Base-by-base conservation (phyloP, 2,113 vertebrate species). In the Thymallus thymallus region DNA sequence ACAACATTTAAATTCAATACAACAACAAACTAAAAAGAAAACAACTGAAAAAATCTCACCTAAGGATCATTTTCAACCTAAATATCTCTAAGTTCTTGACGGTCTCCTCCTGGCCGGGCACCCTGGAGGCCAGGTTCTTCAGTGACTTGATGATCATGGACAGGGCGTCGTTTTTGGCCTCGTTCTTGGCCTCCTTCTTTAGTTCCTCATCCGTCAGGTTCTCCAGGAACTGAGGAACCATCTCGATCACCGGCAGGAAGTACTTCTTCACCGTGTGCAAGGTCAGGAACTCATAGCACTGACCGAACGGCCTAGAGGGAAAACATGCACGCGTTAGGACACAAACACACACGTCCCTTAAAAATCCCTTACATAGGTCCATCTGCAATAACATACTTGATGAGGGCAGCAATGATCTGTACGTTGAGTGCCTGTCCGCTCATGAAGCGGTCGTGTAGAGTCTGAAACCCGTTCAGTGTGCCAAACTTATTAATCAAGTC, bases 41-140 rank as follows among this genome's bases (percentile, higher is more conserved):
- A 26, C 61, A 60, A 9, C 2, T 60, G n/a, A 22, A 60, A n/a
- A 9, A 6, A 3, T 60, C 56, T 60, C 56, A 96, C 95, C 95
- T 95, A 93, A 96, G 95, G 88, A 96, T 96, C 95, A 96, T 96
- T 94, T 96, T 96, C 93, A 96, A 93, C 73, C 95, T 94, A 94
- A 96, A 96, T 91, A 96, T 96, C 92, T 96, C 95, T 94, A 96
- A 94, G 81, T 95, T 96, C 93, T 96, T 96, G 89, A 96, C 95
- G 68, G 95, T 96, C 92, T 96, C 95, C 89, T 96, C 95, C 90
- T 96, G 95, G 80, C 95, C 95, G 75, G 95, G 95, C 86, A 96
- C 94, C 81, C 94, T 92, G 81, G 95, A 96, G 80, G 95, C 95
- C 91, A 96, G 93, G 80, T 94, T 96, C 88, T 96, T 96, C 81